Evolutionary conservation across 1,140 invertebrate species (phyloP).

Genomic region (Drosophila quadrilineata): DNA sequence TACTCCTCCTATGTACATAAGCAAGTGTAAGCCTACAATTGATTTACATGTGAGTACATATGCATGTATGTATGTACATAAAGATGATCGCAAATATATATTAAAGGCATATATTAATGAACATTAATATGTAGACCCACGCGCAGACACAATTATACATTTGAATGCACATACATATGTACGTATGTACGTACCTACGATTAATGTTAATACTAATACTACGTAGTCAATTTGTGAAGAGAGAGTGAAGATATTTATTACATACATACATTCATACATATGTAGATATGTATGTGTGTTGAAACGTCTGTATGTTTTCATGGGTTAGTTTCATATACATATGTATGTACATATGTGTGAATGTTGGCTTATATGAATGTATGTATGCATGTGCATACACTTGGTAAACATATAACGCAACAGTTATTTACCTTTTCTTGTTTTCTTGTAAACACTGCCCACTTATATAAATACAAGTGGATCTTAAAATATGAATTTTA

Average conservation of each 20-base stretch:
- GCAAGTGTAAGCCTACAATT: not conserved
- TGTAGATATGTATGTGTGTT: not conserved
- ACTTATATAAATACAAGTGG: not conserved
- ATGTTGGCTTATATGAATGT: not conserved
- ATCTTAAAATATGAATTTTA: not conserved
- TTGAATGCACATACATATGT: not conserved
- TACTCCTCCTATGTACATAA: conserved; percentile 1
- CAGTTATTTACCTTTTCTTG: not conserved
- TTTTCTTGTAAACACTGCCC: too few relatives aligned
- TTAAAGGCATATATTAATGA: not conserved
- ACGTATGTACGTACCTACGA: not conserved
- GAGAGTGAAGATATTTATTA: conserved; percentile 17
- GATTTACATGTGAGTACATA: not conserved
- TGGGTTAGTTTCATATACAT: not conserved
- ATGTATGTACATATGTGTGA: not conserved
- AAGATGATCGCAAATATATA: too few relatives aligned
- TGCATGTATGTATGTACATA: not conserved
- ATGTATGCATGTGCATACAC: not conserved
- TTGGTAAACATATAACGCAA: not conserved
- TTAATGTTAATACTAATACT: not conserved
- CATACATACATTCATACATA: not conserved
- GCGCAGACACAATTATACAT: not conserved
- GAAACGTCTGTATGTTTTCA: not conserved
- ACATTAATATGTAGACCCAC: not conserved
- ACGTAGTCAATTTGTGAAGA: conserved; percentile 5